Conservation (phyloP, 2,888 invertebrate genomes). For the Pterostichus niger region DNA sequence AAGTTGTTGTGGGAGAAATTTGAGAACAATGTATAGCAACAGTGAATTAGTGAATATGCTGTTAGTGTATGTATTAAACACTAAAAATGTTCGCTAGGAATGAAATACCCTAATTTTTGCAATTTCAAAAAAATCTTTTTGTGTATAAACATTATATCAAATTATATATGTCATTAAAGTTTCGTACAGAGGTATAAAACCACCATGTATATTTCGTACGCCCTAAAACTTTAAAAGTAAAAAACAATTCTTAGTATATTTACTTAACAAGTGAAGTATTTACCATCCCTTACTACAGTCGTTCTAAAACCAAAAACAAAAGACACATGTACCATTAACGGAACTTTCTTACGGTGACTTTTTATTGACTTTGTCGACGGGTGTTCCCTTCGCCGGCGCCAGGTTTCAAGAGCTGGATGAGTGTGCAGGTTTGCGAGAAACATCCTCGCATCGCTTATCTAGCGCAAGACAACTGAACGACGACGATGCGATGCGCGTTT, state of each 20-base stretch:
- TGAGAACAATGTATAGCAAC: no score
- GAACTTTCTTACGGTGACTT: background rate
- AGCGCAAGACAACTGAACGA: constrained; percentile 7
- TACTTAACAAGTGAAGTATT: constrained; percentile 26
- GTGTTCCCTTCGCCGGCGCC: background rate
- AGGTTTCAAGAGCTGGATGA: background rate
- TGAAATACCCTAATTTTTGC: no score
- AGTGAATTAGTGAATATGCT: no score
- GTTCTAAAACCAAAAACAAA: constrained; percentile 31
- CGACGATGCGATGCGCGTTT: constrained; percentile 21
- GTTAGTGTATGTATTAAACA: no score
- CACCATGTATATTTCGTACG: no score
- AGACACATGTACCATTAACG: background rate
- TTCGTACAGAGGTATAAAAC: no score
- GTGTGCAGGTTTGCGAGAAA: constrained; percentile 18
- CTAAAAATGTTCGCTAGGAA: no score
- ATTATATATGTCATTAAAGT: no score
- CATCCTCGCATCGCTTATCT: background rate
- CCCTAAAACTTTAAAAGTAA: background rate
- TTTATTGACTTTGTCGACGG: background rate
- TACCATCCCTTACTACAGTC: background rate
- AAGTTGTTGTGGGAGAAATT: no score
- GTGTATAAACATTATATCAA: no score
- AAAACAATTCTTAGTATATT: background rate
- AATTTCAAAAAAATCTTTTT: no score